These are phyloP conservation scores for Limnephilus lunatus DNA, from an alignment of 2,888 invertebrate genomes.

Conservation along the genomic window DNA sequence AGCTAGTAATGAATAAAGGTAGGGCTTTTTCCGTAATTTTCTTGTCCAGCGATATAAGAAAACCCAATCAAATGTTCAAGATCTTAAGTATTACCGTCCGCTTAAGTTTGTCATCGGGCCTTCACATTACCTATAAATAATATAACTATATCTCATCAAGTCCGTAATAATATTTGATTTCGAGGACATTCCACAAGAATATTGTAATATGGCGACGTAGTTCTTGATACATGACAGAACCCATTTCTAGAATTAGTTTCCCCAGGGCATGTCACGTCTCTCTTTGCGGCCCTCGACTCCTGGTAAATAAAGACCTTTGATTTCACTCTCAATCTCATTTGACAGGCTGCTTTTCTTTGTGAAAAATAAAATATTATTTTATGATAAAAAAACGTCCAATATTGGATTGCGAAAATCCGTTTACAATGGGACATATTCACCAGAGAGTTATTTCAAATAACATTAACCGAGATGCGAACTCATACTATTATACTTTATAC, in stretches of 20 bases:
- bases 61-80: too few species aligned
- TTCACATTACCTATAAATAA: background rate
- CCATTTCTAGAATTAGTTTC: background rate
- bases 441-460: background rate
- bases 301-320: background rate
- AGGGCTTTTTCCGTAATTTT: too few species aligned
- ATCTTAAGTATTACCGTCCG: too few species aligned
- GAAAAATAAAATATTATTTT: background rate
- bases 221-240: background rate
- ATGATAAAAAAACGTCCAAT: background rate
- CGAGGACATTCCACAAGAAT: background rate
- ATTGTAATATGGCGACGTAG: background rate
- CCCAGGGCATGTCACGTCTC: background rate
- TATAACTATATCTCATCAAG: background rate
- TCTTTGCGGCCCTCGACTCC: background rate
- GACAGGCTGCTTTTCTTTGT: constrained; percentile 2
- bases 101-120: too few species aligned
- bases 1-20: too few species aligned
- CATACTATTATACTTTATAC: background rate
- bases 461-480: background rate
- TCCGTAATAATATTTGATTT: background rate
- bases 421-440: background rate
- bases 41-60: too few species aligned
- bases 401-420: constrained; percentile 2
- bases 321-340: constrained; percentile 2